A percentile compares a stretch with the other conserved stretches of the same genome.
Evolutionary conservation across 2,797 vertebrate genomes (phyloP).

Genomic region (Acipenser ruthenus): DNA sequence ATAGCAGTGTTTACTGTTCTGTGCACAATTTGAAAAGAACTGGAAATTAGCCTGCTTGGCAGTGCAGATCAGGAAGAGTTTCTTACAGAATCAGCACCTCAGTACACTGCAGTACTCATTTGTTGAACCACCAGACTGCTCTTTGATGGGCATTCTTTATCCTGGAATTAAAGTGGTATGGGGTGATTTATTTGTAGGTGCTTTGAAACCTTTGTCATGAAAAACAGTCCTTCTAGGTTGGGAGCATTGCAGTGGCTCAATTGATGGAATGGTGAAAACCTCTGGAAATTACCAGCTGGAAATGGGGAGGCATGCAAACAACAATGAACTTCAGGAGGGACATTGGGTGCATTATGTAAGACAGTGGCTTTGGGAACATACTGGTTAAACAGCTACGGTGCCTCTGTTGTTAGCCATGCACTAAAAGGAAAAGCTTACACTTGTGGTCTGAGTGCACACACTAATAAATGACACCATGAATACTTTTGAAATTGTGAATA

Average conservation of each 20-base stretch:
- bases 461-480: not conserved
- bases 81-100: not conserved
- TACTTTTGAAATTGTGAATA: not conserved
- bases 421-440: not conserved
- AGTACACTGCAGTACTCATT: not conserved
- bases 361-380: conserved; percentile 38
- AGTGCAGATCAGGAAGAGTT: not conserved
- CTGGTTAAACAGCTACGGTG: conserved; percentile 24
- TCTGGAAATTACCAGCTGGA: not conserved
- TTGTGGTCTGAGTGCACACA: conserved; percentile 13
- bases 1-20: not conserved
- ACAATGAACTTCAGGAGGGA: conserved; percentile 35
- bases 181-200: too few relatives aligned
- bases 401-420: conserved; percentile 25
- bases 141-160: not conserved
- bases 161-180: not conserved
- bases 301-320: not conserved
- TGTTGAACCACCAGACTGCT: not conserved
- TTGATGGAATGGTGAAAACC: too few relatives aligned
- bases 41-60: conserved; percentile 1
- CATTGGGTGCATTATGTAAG: conserved; percentile 33
- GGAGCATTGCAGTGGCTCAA: too few relatives aligned
- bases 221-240: too few relatives aligned
- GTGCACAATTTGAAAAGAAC: conserved; percentile 1
- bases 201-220: too few relatives aligned